Evolutionary conservation across 2,888 invertebrate species (phyloP).

Genomic region (Agrotis clavis): DNA sequence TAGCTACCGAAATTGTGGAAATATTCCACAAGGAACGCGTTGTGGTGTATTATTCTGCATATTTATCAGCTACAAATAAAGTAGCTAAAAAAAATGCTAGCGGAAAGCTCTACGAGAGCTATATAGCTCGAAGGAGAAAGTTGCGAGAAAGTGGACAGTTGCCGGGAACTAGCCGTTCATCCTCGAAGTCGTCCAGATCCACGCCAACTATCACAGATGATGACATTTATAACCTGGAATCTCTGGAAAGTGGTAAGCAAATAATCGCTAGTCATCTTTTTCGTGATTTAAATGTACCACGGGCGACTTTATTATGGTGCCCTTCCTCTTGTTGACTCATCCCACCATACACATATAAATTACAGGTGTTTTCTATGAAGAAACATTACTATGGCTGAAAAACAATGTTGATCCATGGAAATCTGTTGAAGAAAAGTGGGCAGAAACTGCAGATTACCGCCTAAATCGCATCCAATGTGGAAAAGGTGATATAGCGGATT

Average conservation of each 20-base stretch:
- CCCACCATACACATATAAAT: constrained; percentile 23
- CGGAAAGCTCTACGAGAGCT: no score
- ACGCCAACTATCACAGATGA: constrained; percentile 20
- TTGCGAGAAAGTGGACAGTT: not conserved
- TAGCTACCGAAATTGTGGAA: no score
- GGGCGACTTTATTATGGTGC: not conserved
- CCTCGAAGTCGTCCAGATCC: constrained; percentile 19
- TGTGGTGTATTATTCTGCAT: no score
- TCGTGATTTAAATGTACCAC: constrained; percentile 8
- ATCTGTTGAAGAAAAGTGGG: constrained; percentile 25
- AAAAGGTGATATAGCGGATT: no score
- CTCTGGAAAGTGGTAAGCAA: constrained; percentile 15
- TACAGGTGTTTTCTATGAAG: constrained; percentile 25
- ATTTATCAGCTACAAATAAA: no score
- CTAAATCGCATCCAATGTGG: not conserved
- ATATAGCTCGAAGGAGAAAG: no score
- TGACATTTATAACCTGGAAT: constrained; percentile 6
- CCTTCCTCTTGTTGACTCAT: constrained; percentile 12
- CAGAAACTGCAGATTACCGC: constrained; percentile 4
- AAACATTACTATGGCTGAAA: constrained; percentile 30
- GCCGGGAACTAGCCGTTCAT: constrained; percentile 16
- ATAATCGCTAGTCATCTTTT: constrained; percentile 10
- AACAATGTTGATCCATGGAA: constrained; percentile 23
- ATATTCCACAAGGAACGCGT: no score
- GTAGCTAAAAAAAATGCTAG: no score